Base-by-base conservation (phyloP, 2,113 vertebrate species). In the Ammospiza caudacuta region DNA sequence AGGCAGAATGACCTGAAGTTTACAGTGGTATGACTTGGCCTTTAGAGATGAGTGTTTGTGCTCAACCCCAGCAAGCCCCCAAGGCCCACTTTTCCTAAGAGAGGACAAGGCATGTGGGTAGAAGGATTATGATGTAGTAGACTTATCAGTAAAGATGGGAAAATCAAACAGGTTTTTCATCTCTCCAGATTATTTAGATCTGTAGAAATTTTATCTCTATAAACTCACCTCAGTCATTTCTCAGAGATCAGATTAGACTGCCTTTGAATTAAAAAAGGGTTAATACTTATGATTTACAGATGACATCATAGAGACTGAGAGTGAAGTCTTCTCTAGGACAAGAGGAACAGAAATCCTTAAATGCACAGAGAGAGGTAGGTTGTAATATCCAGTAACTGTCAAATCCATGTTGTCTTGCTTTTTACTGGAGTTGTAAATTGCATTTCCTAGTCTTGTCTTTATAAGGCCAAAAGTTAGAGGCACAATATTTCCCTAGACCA, bases 291-390 rank as follows among this genome's bases (percentile, higher is more conserved):
- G 31, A 10, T 9, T 5, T 35, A 63, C 17, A n/a, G 10, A 11
- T 25, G 8, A 9, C 11, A 24, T 27, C 4, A 9, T 6, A 57
- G 31, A 46, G 4, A 3, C 5, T 74, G 51, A 83, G 14, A 15
- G 43, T 12, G 33, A 84, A 74, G 9, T 66, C 27, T 3, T 74
- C 8, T 47, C 24, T 28, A 66, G 46, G 17, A 58, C 4, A 17
- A 67, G 23, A 51, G 39, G 59, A 59, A 39, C 3, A 72, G 16
- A 83, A 94, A 57, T 17, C 9, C 14, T 62, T n/a, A 69, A 63
- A 35, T n/a, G 6, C 2, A 17, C 0, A 1, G 15, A 33, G 5
- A 11, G 15, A 21, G 3, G 3, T 1, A 72, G 41, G 41, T 41
- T 14, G 11, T 31, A 67, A 63, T 37, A 23, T 46, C 29, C 28